Evolutionary conservation across 2,797 vertebrate species (phyloP), one percentile per base, ranked within the genome.

Genomic region (Neosilurus hyrtlii): DNA sequence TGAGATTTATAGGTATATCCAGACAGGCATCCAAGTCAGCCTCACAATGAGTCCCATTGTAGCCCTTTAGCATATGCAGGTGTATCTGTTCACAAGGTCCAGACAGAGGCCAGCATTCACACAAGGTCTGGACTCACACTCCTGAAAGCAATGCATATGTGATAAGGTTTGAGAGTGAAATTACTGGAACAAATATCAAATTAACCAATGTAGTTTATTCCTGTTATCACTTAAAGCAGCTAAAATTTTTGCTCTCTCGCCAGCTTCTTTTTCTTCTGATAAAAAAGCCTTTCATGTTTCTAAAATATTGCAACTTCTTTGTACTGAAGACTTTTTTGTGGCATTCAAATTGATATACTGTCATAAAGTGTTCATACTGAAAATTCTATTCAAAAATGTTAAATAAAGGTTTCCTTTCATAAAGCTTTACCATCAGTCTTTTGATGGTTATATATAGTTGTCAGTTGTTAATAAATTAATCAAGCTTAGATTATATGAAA

Each of bases 31-130:
- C 89, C 54, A 94, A 65, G 81, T 95, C 93, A 37, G 84, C 86
- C 91, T 95, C 93, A 84, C 95, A 96, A 12, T 83, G 90, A 82
- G 88, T 93, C 37, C 93, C 94, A 0, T 84, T 85, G 87, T 93
- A 95, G 9, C 95, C 94, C 0, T 90, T 91, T 30, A 51, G 85
- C 96, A 96, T 82, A 93, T 89, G 83, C 95, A 96, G 8, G 90
- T 86, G 22, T 94, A 95, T 59, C 92, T 91, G 83, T 94, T 89
- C 68, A 89, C 86, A n/a, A 92, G 92, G 90, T 96, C 95, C 83
- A 95, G 91, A 76, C 95, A 96, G 0, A 92, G 93, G 16, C 93
- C 94, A 82, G 94, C 93, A 0, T 96, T 95, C 83, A 92, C 57
- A 86, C 94, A 96, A 30, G 93, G 93, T 49, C 81, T 30, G 37